These are phyloP conservation scores for Sphenodon punctatus DNA, from an alignment of 2,797 vertebrate species.

Conservation along the genomic window DNA sequence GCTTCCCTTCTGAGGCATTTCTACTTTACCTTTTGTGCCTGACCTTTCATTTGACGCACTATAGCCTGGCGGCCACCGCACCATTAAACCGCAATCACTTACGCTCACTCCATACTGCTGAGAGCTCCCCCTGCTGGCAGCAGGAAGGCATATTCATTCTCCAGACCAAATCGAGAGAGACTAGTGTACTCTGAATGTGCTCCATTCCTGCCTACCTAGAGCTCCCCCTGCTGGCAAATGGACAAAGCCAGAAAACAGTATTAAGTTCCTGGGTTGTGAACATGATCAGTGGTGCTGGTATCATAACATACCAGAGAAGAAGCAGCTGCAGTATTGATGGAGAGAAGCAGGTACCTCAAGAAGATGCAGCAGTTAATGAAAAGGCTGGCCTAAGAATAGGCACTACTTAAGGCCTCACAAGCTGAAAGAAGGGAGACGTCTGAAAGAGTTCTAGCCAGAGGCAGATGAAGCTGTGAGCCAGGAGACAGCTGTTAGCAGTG, in stretches of 20 bases:
- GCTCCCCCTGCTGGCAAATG: too few species aligned
- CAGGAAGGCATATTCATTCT: too few species aligned
- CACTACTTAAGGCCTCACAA: neutral
- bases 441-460: neutral
- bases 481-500: neutral
- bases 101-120: neutral
- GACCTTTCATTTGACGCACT: too few species aligned
- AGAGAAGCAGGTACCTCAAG: neutral
- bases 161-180: too few species aligned
- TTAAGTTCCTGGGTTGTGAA: neutral
- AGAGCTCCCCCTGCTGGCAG: neutral
- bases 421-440: neutral
- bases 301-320: neutral
- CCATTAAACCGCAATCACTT: too few species aligned
- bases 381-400: neutral
- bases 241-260: too few species aligned
- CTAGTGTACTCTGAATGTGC: too few species aligned
- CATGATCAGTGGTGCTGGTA: neutral
- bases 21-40: too few species aligned
- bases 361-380: neutral
- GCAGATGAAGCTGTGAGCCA: neutral
- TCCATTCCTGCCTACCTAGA: too few species aligned
- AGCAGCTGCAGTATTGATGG: neutral
- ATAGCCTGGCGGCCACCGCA: too few species aligned
- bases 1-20: too few species aligned